A percentile compares a stretch with the other conserved stretches of the same genome.
Evolutionary conservation across 2,113 vertebrate genomes (phyloP).

Genomic region (Protobothrops flavoviridis): DNA sequence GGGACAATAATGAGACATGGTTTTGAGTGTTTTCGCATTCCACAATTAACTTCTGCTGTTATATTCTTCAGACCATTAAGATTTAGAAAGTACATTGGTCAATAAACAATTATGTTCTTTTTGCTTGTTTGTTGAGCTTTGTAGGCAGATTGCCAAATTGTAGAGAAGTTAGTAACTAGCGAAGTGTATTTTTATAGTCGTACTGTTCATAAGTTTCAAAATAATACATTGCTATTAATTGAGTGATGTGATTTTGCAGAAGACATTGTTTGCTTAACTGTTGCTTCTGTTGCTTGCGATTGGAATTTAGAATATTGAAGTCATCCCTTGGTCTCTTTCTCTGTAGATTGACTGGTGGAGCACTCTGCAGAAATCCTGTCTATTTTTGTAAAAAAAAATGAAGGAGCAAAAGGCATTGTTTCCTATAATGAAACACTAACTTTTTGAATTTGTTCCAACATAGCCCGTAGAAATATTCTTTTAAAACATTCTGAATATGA

Average conservation of each 20-base stretch:
- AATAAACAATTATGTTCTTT: neutral
- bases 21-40: neutral
- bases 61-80: neutral
- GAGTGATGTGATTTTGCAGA: neutral
- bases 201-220: neutral
- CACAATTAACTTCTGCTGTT: neutral
- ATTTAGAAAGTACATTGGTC: neutral
- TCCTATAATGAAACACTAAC: neutral
- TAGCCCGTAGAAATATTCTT: neutral
- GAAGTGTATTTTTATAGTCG: neutral
- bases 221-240: neutral
- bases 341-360: neutral
- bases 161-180: neutral
- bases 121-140: neutral
- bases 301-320: neutral
- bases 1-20: neutral
- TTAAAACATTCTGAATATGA: neutral
- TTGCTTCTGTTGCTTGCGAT: neutral
- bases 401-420: neutral
- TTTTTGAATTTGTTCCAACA: neutral
- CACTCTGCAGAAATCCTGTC: neutral
- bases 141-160: neutral
- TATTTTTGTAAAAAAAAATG: neutral
- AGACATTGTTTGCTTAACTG: neutral
- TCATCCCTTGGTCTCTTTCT: neutral